Conservation (phyloP, 2,888 invertebrate species). For the Rhagonycha fulva region DNA sequence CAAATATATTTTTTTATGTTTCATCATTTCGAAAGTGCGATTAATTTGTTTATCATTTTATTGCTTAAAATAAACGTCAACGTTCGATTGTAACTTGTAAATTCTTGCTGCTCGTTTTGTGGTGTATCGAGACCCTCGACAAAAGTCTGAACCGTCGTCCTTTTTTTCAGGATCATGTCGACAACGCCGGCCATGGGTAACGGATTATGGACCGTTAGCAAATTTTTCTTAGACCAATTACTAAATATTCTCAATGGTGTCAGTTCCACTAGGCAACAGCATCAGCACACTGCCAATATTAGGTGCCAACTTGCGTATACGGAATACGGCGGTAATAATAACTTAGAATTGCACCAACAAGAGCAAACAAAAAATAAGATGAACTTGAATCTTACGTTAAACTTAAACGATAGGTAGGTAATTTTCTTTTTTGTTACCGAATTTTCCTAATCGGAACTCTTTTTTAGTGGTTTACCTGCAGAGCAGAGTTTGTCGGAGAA, state of each 20-base stretch:
- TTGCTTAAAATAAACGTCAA: background rate
- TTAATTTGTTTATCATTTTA: background rate
- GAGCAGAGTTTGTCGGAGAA: constrained; percentile 43
- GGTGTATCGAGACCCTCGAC: constrained; percentile 8
- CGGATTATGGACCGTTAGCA: constrained; percentile 62
- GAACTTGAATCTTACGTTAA: constrained; percentile 65
- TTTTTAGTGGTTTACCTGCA: constrained; percentile 48
- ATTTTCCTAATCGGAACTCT: background rate
- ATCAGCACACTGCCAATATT: constrained; percentile 59
- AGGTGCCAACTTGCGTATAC: constrained; percentile 69
- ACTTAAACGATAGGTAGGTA: constrained; percentile 57
- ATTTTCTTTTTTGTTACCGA: background rate
- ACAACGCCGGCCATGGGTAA: constrained; percentile 73
- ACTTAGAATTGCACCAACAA: constrained; percentile 52
- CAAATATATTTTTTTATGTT: background rate
- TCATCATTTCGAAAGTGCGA: background rate
- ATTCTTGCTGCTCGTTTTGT: background rate
- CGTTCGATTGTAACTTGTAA: background rate
- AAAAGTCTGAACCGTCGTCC: background rate
- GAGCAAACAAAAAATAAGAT: constrained; percentile 57
- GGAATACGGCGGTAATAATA: constrained; percentile 62
- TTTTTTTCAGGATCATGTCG: constrained; percentile 65
- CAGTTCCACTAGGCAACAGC: constrained; percentile 50
- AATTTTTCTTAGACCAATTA: constrained; percentile 65
- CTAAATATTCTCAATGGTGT: constrained; percentile 58